Evolutionary conservation across 1,140 invertebrate genomes (phyloP).

Genomic region (Elysia chlorotica): DNA sequence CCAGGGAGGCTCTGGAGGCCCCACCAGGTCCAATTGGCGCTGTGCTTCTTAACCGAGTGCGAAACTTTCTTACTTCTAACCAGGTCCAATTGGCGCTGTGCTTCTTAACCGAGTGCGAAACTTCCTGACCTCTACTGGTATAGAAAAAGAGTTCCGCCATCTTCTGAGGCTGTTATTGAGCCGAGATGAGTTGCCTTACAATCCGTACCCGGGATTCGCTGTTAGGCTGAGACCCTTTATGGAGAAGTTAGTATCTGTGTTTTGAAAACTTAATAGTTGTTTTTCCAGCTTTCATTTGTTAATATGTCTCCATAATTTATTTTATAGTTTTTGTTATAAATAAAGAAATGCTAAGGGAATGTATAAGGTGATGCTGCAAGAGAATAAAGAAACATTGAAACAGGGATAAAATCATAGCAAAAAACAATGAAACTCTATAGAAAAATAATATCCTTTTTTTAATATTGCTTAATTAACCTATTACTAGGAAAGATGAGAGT

Average conservation of each 20-base stretch:
- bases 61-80: conserved; percentile 38
- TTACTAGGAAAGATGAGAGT: too few relatives aligned
- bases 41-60: conserved; percentile 28
- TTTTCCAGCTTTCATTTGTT: background rate
- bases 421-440: too few relatives aligned
- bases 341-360: background rate
- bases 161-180: conserved; percentile 35
- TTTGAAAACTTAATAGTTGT: background rate
- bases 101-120: conserved; percentile 29
- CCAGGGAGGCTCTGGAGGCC: conserved; percentile 24
- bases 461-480: too few relatives aligned
- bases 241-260: conserved; percentile 37
- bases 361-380: background rate
- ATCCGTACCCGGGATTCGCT: conserved; percentile 47
- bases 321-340: background rate
- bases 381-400: background rate
- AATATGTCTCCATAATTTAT: background rate
- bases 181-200: conserved; percentile 41
- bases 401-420: too few relatives aligned
- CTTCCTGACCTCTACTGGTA: conserved; percentile 38
- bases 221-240: conserved; percentile 34
- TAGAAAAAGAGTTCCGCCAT: conserved; percentile 35
- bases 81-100: conserved; percentile 14
- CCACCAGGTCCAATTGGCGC: conserved; percentile 20
- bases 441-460: too few relatives aligned